phyloP scores from a whole-genome alignment of 2,888 invertebrate species.

The Phania funesta region DNA sequence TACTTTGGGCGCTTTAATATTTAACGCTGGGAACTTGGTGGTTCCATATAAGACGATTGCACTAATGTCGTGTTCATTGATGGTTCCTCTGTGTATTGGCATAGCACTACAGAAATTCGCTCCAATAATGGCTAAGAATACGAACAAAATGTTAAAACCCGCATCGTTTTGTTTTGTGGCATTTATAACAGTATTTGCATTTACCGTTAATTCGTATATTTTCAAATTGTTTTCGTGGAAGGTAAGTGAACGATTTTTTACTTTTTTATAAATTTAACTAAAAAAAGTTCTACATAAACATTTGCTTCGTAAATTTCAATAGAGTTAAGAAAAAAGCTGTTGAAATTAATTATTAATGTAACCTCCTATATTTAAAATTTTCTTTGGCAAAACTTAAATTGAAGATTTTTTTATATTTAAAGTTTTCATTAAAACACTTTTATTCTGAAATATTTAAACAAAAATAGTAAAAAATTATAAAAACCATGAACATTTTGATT shows the following conservation, averaged over 20 bases:
- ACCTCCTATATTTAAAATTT: too few species aligned
- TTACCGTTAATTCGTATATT: conserved; percentile 91
- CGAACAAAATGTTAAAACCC: conserved; percentile 89
- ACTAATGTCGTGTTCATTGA: conserved; percentile 85
- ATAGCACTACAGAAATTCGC: conserved; percentile 84
- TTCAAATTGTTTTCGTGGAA: conserved; percentile 91
- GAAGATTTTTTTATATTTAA: too few species aligned
- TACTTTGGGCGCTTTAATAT: conserved; percentile 88
- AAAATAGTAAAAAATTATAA: too few species aligned
- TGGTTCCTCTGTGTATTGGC: conserved; percentile 87
- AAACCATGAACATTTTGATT: too few species aligned
- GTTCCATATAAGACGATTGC: conserved; percentile 89
- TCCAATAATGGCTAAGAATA: conserved; percentile 84
- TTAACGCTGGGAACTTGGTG: conserved; percentile 84
- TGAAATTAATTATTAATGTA: too few species aligned
- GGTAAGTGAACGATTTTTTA: conserved; percentile 81
- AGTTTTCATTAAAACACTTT: too few species aligned
- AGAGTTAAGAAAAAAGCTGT: too few species aligned
- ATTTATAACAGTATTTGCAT: conserved; percentile 91
- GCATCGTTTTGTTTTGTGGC: conserved; percentile 88
- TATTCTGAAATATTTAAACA: too few species aligned
- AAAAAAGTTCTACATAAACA: too few species aligned
- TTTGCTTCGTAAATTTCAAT: too few species aligned
- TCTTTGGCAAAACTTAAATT: too few species aligned
- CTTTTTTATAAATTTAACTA: not conserved